Evolutionary conservation across 2,888 invertebrate genomes (phyloP).

Genomic region (Sclerodermus sp.): DNA sequence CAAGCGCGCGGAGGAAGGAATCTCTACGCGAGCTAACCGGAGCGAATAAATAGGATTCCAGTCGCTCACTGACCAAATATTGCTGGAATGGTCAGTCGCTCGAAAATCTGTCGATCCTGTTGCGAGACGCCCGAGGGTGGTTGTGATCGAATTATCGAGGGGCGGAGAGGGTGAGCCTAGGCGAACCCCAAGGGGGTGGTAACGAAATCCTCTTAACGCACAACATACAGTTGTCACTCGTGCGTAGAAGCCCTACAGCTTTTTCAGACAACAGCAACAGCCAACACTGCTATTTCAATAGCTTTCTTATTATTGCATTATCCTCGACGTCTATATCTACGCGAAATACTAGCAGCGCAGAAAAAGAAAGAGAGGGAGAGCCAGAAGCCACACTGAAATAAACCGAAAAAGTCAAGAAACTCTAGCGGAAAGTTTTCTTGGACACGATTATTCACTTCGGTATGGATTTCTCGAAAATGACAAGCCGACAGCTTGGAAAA

Average conservation of each 20-base stretch:
- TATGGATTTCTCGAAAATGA: too few relatives aligned
- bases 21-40: neutral
- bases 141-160: neutral
- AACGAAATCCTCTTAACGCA: conserved; percentile 30
- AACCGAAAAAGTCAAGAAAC: too few relatives aligned
- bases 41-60: neutral
- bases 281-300: conserved; percentile 5
- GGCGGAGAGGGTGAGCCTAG: neutral
- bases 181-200: neutral
- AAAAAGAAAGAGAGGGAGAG: conserved; percentile 9
- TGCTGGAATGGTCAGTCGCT: too few relatives aligned
- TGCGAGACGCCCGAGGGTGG: neutral
- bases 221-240: conserved; percentile 17
- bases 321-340: conserved; percentile 20
- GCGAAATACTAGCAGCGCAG: neutral
- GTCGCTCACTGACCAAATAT: neutral
- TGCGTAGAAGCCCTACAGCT: conserved; percentile 30
- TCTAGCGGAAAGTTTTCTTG: too few relatives aligned
- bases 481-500: too few relatives aligned
- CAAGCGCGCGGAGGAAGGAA: neutral
- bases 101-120: too few relatives aligned
- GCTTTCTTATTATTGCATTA: conserved; percentile 28
- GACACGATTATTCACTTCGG: too few relatives aligned
- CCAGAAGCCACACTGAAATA: too few relatives aligned
- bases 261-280: conserved; percentile 14